phyloP scores from a whole-genome alignment of 2,888 invertebrate genomes.

The Oscheius sp. region DNA sequence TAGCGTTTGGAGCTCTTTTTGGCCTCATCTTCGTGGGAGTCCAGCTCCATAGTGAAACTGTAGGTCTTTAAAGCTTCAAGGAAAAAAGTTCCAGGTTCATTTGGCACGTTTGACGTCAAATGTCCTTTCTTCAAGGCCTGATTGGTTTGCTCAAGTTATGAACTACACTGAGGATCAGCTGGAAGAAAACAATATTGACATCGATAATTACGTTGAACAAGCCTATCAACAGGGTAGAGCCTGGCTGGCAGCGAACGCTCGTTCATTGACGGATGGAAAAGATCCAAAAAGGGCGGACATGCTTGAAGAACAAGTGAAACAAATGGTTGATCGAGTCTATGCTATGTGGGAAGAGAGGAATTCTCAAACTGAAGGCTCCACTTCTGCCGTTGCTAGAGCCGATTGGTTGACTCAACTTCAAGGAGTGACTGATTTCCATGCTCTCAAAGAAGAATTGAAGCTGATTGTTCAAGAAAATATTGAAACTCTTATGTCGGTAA shows the following conservation, averaged over 20 bases:
- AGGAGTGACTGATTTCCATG: slow-evolving; percentile 61
- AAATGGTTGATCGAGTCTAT: slow-evolving; percentile 68
- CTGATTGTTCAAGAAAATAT: slow-evolving; percentile 68
- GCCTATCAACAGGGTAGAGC: slow-evolving; percentile 67
- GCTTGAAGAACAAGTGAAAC: slow-evolving; percentile 68
- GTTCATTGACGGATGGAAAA: slow-evolving; percentile 61
- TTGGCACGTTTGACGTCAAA: slow-evolving; percentile 58
- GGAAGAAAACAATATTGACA: slow-evolving; percentile 63
- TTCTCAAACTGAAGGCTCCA: too few relatives aligned
- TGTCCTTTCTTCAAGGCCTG: slow-evolving; percentile 62
- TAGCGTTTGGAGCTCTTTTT: slow-evolving; percentile 60
- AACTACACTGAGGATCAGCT: slow-evolving; percentile 68
- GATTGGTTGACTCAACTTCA: slow-evolving; percentile 62
- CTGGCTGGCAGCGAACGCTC: slow-evolving; percentile 67
- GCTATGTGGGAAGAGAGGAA: slow-evolving; percentile 65
- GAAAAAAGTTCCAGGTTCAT: slow-evolving; percentile 46
- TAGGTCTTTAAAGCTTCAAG: slow-evolving; percentile 8
- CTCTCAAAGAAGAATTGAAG: slow-evolving; percentile 65
- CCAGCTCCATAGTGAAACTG: slow-evolving; percentile 65
- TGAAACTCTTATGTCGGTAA: slow-evolving; percentile 67
- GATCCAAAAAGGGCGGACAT: slow-evolving; percentile 67
- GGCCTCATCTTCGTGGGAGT: slow-evolving; percentile 62
- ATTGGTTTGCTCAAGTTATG: slow-evolving; percentile 64
- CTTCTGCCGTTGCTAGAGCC: slow-evolving; percentile 31
- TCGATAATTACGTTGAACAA: slow-evolving; percentile 68